Percentiles rank a stretch among this genome's conserved stretches.
Evolutionary conservation across 2,797 vertebrate genomes (phyloP).

Genomic region (Mus caroli): DNA sequence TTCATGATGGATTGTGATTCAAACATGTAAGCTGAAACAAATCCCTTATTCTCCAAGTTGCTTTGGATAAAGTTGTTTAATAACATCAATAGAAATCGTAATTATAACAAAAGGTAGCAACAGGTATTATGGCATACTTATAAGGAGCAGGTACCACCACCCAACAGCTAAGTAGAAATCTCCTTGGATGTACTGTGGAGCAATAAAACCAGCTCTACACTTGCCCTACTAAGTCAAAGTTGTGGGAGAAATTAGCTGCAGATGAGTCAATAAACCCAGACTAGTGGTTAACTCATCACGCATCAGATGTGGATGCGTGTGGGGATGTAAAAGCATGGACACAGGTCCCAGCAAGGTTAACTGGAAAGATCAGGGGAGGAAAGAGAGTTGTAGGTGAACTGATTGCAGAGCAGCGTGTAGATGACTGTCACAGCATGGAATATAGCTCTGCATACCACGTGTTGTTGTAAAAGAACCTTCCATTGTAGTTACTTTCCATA

Average conservation of each 20-base stretch:
- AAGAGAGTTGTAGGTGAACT: background rate
- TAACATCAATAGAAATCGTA: background rate
- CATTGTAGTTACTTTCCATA: background rate
- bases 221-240: background rate
- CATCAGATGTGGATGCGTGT: background rate
- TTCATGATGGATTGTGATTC: background rate
- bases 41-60: background rate
- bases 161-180: background rate
- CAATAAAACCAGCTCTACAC: background rate
- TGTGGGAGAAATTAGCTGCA: background rate
- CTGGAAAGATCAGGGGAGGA: background rate
- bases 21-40: too few relatives aligned
- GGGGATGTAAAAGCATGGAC: background rate
- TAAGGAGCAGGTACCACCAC: background rate
- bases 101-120: background rate
- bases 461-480: conserved; percentile 49
- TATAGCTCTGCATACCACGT: background rate
- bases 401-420: background rate
- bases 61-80: background rate
- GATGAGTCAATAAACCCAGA: background rate
- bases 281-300: background rate
- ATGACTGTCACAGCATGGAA: background rate
- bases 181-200: background rate
- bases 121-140: background rate
- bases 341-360: background rate